phyloP scores from a whole-genome alignment of 2,888 invertebrate genomes.

The Prionchulus punctatus region DNA sequence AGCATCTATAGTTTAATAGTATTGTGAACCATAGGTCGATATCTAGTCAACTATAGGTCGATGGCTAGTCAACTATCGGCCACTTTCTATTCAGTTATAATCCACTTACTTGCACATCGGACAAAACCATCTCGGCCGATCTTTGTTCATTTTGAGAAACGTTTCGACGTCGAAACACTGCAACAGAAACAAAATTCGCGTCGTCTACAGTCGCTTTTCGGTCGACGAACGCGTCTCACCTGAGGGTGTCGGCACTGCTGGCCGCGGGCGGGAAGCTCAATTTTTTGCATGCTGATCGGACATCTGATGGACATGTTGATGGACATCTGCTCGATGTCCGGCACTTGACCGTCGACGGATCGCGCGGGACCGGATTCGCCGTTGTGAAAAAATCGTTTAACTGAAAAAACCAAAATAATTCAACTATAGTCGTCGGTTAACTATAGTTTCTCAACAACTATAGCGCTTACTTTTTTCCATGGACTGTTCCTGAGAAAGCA shows the following conservation, averaged over 20 bases:
- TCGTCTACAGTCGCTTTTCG: too few relatives aligned
- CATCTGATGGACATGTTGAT: slow-evolving; percentile 65
- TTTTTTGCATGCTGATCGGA: slow-evolving; percentile 85
- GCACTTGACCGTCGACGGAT: not conserved
- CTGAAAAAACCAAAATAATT: not conserved
- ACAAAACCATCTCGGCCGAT: slow-evolving; percentile 85
- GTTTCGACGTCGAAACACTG: slow-evolving; percentile 84
- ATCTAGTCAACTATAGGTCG: too few relatives aligned
- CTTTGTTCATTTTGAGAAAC: slow-evolving; percentile 82
- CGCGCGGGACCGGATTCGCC: not conserved
- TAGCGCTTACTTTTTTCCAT: slow-evolving; percentile 1
- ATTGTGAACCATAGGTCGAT: too few relatives aligned
- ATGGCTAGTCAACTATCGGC: too few relatives aligned
- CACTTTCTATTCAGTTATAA: too few relatives aligned
- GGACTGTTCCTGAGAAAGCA: not conserved
- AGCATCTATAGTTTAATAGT: too few relatives aligned
- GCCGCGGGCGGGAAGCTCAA: slow-evolving; percentile 79
- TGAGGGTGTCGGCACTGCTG: slow-evolving; percentile 83
- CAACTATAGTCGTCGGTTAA: not conserved
- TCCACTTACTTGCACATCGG: slow-evolving; percentile 89
- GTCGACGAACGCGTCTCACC: not conserved
- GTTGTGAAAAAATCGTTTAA: not conserved
- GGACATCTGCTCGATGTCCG: slow-evolving; percentile 35
- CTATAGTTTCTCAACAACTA: not conserved
- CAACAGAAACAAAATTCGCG: not conserved